These are phyloP conservation scores for Coenonympha arcania DNA, from an alignment of 2,888 invertebrate genomes.

Conservation along the genomic window DNA sequence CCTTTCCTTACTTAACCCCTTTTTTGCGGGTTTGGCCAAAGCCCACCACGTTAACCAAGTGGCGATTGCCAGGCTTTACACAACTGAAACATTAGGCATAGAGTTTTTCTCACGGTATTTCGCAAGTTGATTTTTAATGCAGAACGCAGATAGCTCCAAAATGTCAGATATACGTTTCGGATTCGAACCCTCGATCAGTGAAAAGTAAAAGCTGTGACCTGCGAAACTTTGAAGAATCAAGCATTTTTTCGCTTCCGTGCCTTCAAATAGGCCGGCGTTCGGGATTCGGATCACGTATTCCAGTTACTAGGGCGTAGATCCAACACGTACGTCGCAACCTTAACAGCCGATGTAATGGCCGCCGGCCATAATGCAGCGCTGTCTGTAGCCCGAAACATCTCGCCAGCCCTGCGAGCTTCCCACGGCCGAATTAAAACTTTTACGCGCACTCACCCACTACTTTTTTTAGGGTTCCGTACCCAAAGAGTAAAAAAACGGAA, in stretches of 20 bases:
- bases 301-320: conserved; percentile 66
- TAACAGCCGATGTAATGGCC: conserved; percentile 64
- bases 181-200: too few species aligned
- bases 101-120: too few species aligned
- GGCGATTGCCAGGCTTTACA: too few species aligned
- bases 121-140: too few species aligned
- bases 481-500: too few species aligned
- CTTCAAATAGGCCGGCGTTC: conserved; percentile 32
- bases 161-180: too few species aligned
- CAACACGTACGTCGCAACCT: conserved; percentile 60
- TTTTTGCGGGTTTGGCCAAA: too few species aligned
- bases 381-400: conserved; percentile 57
- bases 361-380: conserved; percentile 50
- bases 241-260: conserved; percentile 10
- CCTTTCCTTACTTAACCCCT: too few species aligned
- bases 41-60: too few species aligned
- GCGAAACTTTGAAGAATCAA: conserved; percentile 12
- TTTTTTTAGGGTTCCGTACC: too few species aligned
- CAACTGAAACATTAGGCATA: too few species aligned
- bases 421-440: conserved; percentile 65
- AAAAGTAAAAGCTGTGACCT: background rate
- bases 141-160: too few species aligned
- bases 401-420: conserved; percentile 43
- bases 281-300: conserved; percentile 54
- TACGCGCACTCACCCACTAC: conserved; percentile 33